Percentiles rank a stretch among this genome's conserved stretches.
phyloP scores from a whole-genome alignment of 2,888 invertebrate species.

The Brenthis hecate region DNA sequence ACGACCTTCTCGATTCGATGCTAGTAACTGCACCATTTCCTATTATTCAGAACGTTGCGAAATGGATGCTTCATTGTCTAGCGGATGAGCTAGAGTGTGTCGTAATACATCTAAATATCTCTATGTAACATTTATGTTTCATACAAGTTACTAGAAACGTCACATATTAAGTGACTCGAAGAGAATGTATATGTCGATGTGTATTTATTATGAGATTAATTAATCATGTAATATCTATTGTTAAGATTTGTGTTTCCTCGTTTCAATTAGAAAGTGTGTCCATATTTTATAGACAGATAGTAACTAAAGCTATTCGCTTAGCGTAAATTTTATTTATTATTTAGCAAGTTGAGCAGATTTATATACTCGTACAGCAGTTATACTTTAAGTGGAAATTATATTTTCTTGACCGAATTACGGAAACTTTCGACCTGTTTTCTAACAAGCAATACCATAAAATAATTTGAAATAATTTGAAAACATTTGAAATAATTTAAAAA shows the following conservation, averaged over 20 bases:
- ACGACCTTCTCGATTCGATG: slow-evolving; percentile 74
- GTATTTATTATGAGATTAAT: background rate
- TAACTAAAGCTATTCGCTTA: background rate
- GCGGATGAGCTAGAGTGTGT: slow-evolving; percentile 46
- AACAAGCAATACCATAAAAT: background rate
- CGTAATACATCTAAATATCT: slow-evolving; percentile 19
- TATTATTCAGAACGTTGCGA: slow-evolving; percentile 75
- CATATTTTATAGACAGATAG: slow-evolving; percentile 6
- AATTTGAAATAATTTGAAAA: background rate
- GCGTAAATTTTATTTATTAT: slow-evolving; percentile 10
- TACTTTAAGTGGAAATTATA: slow-evolving; percentile 1
- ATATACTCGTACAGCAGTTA: slow-evolving; percentile 1
- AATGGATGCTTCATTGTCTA: slow-evolving; percentile 75
- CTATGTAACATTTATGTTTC: slow-evolving; percentile 6
- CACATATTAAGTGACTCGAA: slow-evolving; percentile 6
- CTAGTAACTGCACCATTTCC: slow-evolving; percentile 78
- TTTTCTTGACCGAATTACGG: background rate
- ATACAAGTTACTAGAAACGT: slow-evolving; percentile 2
- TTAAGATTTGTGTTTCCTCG: slow-evolving; percentile 17
- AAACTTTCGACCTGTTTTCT: slow-evolving; percentile 3
- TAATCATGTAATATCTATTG: slow-evolving; percentile 8
- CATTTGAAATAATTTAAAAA: background rate
- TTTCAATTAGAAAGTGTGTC: slow-evolving; percentile 19
- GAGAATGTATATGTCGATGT: slow-evolving; percentile 1
- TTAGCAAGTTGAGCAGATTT: background rate